Conservation (phyloP, 2,113 vertebrate genomes). For the Helogale parvula region DNA sequence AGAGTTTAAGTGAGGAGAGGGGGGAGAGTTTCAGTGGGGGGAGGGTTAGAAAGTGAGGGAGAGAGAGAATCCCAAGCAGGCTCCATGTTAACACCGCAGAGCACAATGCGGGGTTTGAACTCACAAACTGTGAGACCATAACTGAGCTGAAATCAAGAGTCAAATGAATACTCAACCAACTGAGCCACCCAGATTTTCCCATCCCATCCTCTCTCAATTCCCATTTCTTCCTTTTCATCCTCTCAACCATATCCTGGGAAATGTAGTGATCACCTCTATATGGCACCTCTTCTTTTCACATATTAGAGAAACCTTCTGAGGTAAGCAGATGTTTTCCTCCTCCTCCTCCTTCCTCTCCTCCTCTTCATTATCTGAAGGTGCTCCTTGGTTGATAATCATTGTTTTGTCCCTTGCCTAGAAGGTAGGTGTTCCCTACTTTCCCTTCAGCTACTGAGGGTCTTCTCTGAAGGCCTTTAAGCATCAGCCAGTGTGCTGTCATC, state of each 20-base stretch:
- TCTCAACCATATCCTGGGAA: background rate
- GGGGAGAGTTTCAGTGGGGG: too few species aligned
- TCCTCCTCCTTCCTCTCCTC: background rate
- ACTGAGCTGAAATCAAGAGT: too few species aligned
- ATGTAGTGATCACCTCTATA: background rate
- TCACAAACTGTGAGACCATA: too few species aligned
- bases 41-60: too few species aligned
- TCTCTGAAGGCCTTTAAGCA: background rate
- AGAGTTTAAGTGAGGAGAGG: too few species aligned
- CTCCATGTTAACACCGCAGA: too few species aligned
- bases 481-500: background rate
- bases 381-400: background rate
- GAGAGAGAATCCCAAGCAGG: too few species aligned
- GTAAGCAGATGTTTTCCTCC: background rate
- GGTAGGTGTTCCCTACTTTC: background rate
- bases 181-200: too few species aligned
- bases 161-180: too few species aligned
- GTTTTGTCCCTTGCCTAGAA: background rate
- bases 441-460: background rate
- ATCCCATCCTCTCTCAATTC: background rate
- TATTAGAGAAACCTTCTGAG: background rate
- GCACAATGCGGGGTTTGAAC: too few species aligned
- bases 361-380: background rate
- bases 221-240: background rate
- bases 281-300: background rate